Evolutionary conservation across 2,113 vertebrate species (phyloP), one percentile per base, ranked within the genome.

Genomic region (Thymallus thymallus): DNA sequence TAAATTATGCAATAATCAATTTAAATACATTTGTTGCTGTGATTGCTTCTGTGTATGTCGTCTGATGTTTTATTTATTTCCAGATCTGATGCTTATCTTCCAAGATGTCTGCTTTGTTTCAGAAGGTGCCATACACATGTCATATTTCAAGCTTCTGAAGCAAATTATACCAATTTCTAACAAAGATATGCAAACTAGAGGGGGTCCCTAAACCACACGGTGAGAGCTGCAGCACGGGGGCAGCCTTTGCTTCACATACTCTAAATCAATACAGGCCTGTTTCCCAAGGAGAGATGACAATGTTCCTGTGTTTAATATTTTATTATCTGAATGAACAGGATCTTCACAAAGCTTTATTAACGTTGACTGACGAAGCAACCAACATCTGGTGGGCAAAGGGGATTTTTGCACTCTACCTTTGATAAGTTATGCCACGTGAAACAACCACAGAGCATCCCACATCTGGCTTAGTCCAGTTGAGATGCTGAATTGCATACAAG

Each of bases 331-430:
- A 75, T 73, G 51, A 71, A 79, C 82, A 66, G 72, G 76, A 82
- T 82, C 73, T 80, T 79, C 74, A 83, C 76, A 69, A 69, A 85
- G 83, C 80, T 83, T 77, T 88, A 76, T 88, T 85, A 71, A 78
- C 79, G 71, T 76, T 75, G 77, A 60, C 75, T 83, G 84, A 87
- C 84, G 83, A 83, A 80, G 74, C 71, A 70, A 82, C 84, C 65
- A 68, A 80, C 75, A 85, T 82, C 86, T 85, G 84, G 78, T 76
- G 74, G 78, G 82, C 64, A 82, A 88, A 88, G 81, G 51, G 63
- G 20, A 75, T 32, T 23, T 63, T 60, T 71, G 71, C 61, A 65
- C 61, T 23, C 64, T 22, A 69, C 61, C 69, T 74, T 65, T 68
- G 79, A 78, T 76, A 72, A 77, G 58, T 48, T 58, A 29, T 12